These are phyloP conservation scores for Leucania comma DNA, from an alignment of 2,888 invertebrate species.

Conservation along the genomic window DNA sequence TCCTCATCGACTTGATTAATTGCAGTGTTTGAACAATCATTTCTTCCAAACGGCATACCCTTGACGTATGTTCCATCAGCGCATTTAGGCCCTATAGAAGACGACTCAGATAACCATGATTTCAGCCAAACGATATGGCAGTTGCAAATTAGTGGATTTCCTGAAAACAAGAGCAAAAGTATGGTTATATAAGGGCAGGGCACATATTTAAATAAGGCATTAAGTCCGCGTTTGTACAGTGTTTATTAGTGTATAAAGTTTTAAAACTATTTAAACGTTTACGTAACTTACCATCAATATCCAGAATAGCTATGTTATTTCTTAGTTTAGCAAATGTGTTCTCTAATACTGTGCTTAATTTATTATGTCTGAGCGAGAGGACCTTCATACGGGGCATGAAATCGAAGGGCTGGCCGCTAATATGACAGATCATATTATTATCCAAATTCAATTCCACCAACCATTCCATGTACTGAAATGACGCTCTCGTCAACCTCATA, in stretches of 20 bases:
- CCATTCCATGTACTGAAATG: conserved; percentile 95
- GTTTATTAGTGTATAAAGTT: too few relatives aligned
- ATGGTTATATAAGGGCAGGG: background rate
- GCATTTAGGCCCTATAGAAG: conserved; percentile 94
- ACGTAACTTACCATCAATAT: conserved; percentile 95
- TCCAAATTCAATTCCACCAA: conserved; percentile 96
- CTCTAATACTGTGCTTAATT: conserved; percentile 94
- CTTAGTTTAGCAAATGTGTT: conserved; percentile 93
- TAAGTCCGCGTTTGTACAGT: too few relatives aligned
- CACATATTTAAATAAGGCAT: background rate
- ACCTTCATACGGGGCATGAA: conserved; percentile 96
- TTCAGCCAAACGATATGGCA: conserved; percentile 96
- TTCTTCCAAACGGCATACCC: conserved; percentile 93
- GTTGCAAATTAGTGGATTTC: conserved; percentile 95
- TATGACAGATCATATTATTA: conserved; percentile 95
- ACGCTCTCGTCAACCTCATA: conserved; percentile 92
- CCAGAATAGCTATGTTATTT: conserved; percentile 95
- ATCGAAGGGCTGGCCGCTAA: conserved; percentile 95
- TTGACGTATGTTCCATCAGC: conserved; percentile 94
- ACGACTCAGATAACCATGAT: conserved; percentile 95
- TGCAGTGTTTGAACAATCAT: conserved; percentile 91
- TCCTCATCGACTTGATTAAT: conserved; percentile 81
- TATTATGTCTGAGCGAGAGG: conserved; percentile 94
- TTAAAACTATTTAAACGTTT: too few relatives aligned
- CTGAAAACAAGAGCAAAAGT: conserved; percentile 83